Evolutionary conservation across 2,113 vertebrate species (phyloP).

Genomic region (Haemorhous mexicanus): DNA sequence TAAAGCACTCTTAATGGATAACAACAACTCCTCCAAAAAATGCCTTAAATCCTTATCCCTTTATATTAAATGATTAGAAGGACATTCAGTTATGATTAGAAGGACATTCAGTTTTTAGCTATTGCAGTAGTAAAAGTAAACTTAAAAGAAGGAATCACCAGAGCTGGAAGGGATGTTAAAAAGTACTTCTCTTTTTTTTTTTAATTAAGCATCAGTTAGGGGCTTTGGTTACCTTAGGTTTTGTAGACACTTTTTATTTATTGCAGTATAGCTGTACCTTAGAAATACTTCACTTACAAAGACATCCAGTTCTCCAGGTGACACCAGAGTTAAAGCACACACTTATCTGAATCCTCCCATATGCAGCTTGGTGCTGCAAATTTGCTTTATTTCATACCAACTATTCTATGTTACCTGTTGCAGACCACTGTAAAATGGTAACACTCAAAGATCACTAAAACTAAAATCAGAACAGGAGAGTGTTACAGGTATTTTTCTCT

Average conservation of each 20-base stretch:
- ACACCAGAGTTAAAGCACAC: not conserved
- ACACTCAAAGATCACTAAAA: not conserved
- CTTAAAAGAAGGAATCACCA: not conserved
- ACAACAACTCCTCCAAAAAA: not conserved
- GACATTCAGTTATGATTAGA: not conserved
- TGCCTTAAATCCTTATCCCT: not conserved
- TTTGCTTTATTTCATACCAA: not conserved
- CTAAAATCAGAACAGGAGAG: not conserved
- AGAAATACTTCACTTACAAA: not conserved
- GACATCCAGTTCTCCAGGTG: not conserved
- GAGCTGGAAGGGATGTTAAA: not conserved
- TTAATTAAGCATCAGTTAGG: fast-evolving
- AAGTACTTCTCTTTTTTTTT: not conserved
- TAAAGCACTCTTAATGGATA: not conserved
- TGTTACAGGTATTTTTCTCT: not conserved
- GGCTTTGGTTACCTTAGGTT: not conserved
- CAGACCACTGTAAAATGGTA: not conserved
- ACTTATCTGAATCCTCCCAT: not conserved
- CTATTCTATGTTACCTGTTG: not conserved
- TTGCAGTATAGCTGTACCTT: not conserved
- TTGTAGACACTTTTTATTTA: not conserved
- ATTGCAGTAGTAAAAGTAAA: not conserved
- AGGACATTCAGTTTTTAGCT: not conserved
- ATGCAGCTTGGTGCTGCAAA: not conserved
- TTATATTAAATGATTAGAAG: not conserved